Base-by-base conservation (phyloP, 2,113 vertebrate species). In the Prinia subflava region DNA sequence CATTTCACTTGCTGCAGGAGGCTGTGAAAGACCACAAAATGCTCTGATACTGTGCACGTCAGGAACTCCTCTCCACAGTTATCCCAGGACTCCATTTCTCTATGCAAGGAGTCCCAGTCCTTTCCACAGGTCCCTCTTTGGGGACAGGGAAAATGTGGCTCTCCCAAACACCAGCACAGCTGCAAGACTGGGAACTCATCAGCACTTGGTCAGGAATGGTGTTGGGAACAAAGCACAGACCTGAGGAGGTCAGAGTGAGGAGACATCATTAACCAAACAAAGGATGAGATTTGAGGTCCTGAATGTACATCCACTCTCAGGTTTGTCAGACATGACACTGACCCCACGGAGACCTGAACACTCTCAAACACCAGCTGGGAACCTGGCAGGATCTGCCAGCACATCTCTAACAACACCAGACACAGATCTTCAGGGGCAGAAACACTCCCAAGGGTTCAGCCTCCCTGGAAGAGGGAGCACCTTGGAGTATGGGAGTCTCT, bases 1-100 rank as follows among this genome's bases (percentile, higher is more conserved):
- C 83, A 73, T 91, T 92, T 78, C 20, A 41, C 49, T 79, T 78
- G 69, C 83, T 88, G 68, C 60, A 35, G 0, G 27, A 14, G 10
- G 42, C 70, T 77, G 44, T 42, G 68, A n/a, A 86, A 64, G 39
- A 86, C 31, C 75, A 59, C 35, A 70, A 65, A 83, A 78, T 18
- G 33, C 65, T 44, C 67, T 31, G 33, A n/a, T 35, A 23, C 39
- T 62, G 50, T 1, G 2, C 24, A 30, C 0, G 0, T 0, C 15
- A 35, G 64, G 39, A 80, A 10, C 39, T 74, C 83, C 39, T 70
- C 69, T 59, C 39, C 33, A 22, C 8, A 0, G 0, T 16, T 41
- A 56, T 13, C 57, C 71, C 49, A 50, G 71, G 42, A 69, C 35
- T 78, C 33, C 19, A 35, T n/a, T 90, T 59, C 60, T 59, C 68